Percentiles rank a stretch among this genome's conserved stretches.
Evolutionary conservation across 2,888 invertebrate genomes (phyloP).

Genomic region (Cephus sareptanus): DNA sequence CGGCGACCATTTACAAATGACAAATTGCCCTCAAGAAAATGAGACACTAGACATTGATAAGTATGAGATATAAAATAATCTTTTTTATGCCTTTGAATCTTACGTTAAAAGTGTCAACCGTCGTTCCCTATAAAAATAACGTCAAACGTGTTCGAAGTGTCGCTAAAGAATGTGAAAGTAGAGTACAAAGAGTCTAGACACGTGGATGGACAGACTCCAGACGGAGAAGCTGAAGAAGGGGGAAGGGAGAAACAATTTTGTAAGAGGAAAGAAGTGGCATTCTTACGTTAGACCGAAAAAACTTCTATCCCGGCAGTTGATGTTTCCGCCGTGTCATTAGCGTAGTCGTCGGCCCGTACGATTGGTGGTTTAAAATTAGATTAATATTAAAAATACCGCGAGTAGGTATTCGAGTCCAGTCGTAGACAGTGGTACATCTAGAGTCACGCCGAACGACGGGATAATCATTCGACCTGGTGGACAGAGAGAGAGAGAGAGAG

Average conservation of each 20-base stretch:
- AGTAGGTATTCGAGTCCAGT: constrained; percentile 7
- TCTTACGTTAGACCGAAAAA: not conserved
- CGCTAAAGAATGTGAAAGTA: not conserved
- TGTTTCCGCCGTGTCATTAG: constrained; percentile 18
- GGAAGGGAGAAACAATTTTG: not conserved
- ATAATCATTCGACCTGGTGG: not conserved
- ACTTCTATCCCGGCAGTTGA: not conserved
- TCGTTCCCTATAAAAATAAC: not conserved
- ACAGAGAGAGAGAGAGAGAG: not conserved
- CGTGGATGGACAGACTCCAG: not conserved
- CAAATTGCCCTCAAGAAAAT: not conserved
- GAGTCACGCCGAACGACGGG: not conserved
- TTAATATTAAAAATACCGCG: constrained; percentile 29
- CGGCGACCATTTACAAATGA: not conserved
- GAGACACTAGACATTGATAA: not conserved
- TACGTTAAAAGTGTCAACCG: not conserved
- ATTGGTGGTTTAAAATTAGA: constrained; percentile 26
- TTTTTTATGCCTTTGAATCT: not conserved
- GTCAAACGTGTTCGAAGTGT: not conserved
- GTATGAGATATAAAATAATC: not conserved
- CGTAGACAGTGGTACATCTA: not conserved
- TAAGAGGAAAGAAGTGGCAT: not conserved
- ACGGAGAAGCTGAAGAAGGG: not conserved
- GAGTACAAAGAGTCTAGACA: not conserved
- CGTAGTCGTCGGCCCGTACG: constrained; percentile 12